These are phyloP conservation scores for Zeus faber DNA, from an alignment of 2,113 vertebrate genomes.

Conservation along the genomic window DNA sequence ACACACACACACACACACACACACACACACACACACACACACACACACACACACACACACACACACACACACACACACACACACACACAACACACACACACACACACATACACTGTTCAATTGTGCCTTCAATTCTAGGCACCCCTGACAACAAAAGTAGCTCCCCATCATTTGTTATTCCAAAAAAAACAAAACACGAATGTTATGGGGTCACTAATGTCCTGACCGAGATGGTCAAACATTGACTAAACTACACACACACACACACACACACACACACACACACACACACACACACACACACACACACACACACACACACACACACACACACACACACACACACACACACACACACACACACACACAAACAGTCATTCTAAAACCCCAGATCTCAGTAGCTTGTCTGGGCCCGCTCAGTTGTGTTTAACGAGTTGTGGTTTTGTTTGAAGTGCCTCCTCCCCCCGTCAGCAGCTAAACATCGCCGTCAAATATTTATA, in stretches of 20 bases:
- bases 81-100: conserved; percentile 1
- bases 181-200: too few species aligned
- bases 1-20: background rate
- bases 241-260: background rate
- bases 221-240: too few species aligned
- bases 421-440: too few species aligned
- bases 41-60: conserved; percentile 3
- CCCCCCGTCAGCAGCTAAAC: conserved; percentile 1
- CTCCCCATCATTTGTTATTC: too few species aligned
- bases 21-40: conserved; percentile 13
- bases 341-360: background rate
- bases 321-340: background rate
- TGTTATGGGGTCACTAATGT: too few species aligned
- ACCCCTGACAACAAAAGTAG: too few species aligned
- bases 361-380: conserved; percentile 19
- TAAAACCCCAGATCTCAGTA: too few species aligned
- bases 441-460: background rate
- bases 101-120: background rate
- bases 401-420: too few species aligned
- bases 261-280: background rate
- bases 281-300: background rate
- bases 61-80: background rate
- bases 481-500: conserved; percentile 31
- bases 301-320: conserved; percentile 5
- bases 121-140: too few species aligned